Conservation (phyloP, 2,113 vertebrate species). For the Anolis carolinensis region DNA sequence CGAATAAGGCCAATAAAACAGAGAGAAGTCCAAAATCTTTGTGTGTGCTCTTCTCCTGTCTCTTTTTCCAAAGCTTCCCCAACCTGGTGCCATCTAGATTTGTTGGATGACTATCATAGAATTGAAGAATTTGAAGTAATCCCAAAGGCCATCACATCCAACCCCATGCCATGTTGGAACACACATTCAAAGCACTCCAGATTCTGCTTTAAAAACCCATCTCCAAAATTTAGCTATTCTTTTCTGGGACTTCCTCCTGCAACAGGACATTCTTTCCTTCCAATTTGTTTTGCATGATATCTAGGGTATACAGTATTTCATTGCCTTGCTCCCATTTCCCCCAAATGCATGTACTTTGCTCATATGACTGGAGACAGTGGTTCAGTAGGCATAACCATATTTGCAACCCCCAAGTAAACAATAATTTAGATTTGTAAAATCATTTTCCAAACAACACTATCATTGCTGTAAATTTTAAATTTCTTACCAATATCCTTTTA, state of each 20-base stretch:
- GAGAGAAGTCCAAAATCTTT: neutral
- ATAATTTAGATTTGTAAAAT: neutral
- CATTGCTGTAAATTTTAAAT: neutral
- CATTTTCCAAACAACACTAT: neutral
- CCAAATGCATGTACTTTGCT: neutral
- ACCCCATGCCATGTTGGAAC: too few species aligned
- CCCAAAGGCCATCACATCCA: too few species aligned
- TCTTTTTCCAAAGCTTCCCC: neutral
- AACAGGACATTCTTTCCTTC: neutral
- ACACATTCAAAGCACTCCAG: too few species aligned
- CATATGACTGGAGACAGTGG: neutral
- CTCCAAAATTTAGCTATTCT: too few species aligned
- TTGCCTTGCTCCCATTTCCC: neutral
- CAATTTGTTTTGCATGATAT: neutral
- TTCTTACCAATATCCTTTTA: neutral
- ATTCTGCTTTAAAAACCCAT: too few species aligned
- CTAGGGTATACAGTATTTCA: too few species aligned
- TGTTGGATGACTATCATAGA: neutral
- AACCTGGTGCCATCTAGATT: neutral
- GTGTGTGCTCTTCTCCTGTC: too few species aligned
- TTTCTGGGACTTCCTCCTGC: neutral
- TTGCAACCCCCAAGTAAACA: neutral
- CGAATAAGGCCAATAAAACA: constrained; percentile 43
- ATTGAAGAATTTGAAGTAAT: too few species aligned
- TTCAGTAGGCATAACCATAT: neutral